These are phyloP conservation scores for Lasiommata megera DNA, from an alignment of 2,888 invertebrate genomes.

Conservation along the genomic window DNA sequence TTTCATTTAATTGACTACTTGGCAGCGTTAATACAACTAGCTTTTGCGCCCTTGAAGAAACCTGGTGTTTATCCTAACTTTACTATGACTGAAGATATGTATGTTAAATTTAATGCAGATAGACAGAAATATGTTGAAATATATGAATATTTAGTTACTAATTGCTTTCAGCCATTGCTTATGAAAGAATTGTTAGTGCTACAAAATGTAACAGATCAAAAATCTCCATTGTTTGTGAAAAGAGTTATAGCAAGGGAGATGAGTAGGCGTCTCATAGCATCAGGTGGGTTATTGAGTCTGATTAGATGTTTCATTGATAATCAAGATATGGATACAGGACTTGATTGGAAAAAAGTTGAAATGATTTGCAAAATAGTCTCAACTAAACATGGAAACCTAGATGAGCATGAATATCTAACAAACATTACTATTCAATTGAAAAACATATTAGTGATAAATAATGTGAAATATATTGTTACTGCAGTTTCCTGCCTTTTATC, in stretches of 20 bases:
- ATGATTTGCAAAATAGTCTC: constrained; percentile 84
- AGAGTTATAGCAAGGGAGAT: constrained; percentile 82
- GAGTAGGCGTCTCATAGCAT: constrained; percentile 78
- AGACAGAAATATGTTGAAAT: constrained; percentile 71
- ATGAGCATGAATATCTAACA: constrained; percentile 74
- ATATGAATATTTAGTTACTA: constrained; percentile 75
- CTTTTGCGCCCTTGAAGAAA: constrained; percentile 84
- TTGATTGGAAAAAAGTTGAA: constrained; percentile 85
- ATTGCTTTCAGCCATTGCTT: constrained; percentile 82
- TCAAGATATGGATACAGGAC: constrained; percentile 76
- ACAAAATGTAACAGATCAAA: constrained; percentile 73
- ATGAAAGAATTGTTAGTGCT: constrained; percentile 87
- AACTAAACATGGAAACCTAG: constrained; percentile 68
- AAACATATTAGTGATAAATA: constrained; percentile 65
- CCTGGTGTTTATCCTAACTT: constrained; percentile 68
- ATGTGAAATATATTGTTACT: constrained; percentile 67
- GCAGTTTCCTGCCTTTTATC: constrained; percentile 79
- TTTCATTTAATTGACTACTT: constrained; percentile 83
- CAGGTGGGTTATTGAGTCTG: constrained; percentile 84
- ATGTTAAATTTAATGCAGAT: constrained; percentile 72
- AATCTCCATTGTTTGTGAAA: constrained; percentile 83
- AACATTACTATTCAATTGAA: constrained; percentile 78
- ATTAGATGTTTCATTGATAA: constrained; percentile 84
- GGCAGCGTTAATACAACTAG: constrained; percentile 85
- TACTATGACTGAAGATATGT: constrained; percentile 81